Percentiles rank a stretch among this genome's conserved stretches.
Conservation (phyloP, 2,888 invertebrate genomes). For the Xylota segnis region DNA sequence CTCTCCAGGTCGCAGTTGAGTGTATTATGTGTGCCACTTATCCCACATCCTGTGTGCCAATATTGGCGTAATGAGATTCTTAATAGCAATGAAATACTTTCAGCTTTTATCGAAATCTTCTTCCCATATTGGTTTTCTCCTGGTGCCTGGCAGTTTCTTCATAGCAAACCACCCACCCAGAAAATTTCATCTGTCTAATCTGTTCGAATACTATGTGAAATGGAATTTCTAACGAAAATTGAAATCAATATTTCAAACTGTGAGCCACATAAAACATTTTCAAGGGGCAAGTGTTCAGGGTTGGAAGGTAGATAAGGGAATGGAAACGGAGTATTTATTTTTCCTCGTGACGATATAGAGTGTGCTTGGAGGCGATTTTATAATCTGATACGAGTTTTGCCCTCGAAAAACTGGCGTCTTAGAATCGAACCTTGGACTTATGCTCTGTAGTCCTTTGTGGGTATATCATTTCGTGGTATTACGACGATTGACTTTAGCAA, state of each 20-base stretch:
- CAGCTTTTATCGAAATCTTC: conserved; percentile 11
- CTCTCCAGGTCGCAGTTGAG: not conserved
- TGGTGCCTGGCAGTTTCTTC: not conserved
- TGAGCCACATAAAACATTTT: not conserved
- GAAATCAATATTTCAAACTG: conserved; percentile 8
- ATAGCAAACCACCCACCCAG: not conserved
- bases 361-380: not conserved
- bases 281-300: not conserved
- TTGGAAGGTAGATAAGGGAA: not conserved
- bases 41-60: conserved; percentile 15
- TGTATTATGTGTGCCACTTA: conserved; percentile 20
- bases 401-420: too few relatives aligned
- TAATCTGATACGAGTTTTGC: too few relatives aligned
- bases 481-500: too few relatives aligned
- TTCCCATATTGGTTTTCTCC: not conserved
- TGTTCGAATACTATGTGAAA: not conserved
- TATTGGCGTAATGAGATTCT: conserved; percentile 21
- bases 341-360: not conserved
- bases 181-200: conserved; percentile 26
- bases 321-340: not conserved
- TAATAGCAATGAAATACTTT: conserved; percentile 30
- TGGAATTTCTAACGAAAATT: conserved; percentile 18
- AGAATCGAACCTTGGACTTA: too few relatives aligned
- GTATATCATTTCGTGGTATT: too few relatives aligned
- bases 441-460: too few relatives aligned